Evolutionary conservation across 2,797 vertebrate genomes (phyloP), one percentile per base, ranked within the genome.

Genomic region (Argyrosomus regius): DNA sequence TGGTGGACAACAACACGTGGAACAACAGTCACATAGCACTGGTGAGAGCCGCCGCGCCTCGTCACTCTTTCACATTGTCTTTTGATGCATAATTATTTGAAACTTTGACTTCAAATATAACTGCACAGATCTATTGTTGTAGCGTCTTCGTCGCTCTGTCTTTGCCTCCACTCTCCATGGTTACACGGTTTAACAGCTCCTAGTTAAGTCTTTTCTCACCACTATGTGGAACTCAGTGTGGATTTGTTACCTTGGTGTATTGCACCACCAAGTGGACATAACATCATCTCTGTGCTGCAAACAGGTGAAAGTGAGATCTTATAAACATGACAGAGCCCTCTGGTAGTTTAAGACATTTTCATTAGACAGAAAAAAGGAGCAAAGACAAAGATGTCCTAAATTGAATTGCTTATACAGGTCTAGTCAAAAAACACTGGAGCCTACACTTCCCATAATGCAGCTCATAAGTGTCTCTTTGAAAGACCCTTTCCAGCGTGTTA

Each of bases 1-100:
- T 99, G 85, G 98, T 99, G 26, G 98, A 99, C 92, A 99, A 99
- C 84, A 99, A 99, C 76, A 99, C 98, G 0, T 99, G 98, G 98
- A 99, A 99, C 93, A 99, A 99, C 92, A 99, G 98, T 89, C 98
- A 99, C 86, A 99, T 99, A 64, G 98, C 98, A 28, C 92, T 99
- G 97, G 98, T 99, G 94, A 96, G 96, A 75, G 60, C 77, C 2
- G 17, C 28, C 6, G 6, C 3, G 16, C 49, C 54, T 31, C 8
- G 35, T 39, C 35, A 9, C 7, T 39, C 35, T 60, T 28, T 46
- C 43, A 63, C 5, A 20, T 26, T 17, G 17, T 48, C 45, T 12
- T 64, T 31, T 14, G 8, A 8, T 13, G 13, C 16, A 6, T 46
- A 18, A 14, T 26, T 61, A 11, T 49, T 20, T 31, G 49, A 31